Percentiles rank a stretch among this genome's conserved stretches.
Evolutionary conservation across 1,140 invertebrate species (phyloP).

Genomic region (Procambarus clarkii): DNA sequence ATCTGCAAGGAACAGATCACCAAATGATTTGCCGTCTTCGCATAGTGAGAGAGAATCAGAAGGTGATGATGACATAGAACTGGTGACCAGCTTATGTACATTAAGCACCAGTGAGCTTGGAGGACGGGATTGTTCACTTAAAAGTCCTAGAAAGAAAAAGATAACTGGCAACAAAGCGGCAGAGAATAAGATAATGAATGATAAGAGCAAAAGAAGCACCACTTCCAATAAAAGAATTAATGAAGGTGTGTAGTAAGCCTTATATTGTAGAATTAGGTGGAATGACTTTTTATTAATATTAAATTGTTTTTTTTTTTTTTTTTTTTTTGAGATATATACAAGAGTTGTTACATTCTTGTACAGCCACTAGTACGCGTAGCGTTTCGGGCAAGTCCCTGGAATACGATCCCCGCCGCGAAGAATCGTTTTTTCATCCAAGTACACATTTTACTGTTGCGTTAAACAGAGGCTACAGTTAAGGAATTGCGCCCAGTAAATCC

Average conservation of each 20-base stretch:
- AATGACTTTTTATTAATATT: too few relatives aligned
- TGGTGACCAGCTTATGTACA: neutral
- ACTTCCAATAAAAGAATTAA: neutral
- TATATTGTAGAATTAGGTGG: neutral
- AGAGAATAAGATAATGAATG: neutral
- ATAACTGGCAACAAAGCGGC: neutral
- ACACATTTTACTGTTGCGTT: too few relatives aligned
- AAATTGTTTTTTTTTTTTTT: too few relatives aligned
- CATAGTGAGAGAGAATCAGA: neutral
- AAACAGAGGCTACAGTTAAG: too few relatives aligned
- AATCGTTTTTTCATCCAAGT: too few relatives aligned
- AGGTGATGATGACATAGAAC: neutral
- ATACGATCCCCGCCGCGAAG: too few relatives aligned
- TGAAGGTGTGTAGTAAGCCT: neutral
- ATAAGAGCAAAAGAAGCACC: neutral
- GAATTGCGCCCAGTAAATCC: too few relatives aligned
- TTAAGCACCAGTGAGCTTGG: slow-evolving; percentile 1
- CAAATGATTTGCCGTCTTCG: neutral
- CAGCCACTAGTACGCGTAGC: too few relatives aligned
- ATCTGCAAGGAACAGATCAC: neutral
- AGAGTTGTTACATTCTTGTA: too few relatives aligned
- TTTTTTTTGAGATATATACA: too few relatives aligned
- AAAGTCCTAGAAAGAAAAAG: neutral
- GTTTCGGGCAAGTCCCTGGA: too few relatives aligned
- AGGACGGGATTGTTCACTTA: neutral